A percentile compares a stretch with the other conserved stretches of the same genome.
Conservation (phyloP, 2,888 invertebrate species). For the Crepidodera aurea region DNA sequence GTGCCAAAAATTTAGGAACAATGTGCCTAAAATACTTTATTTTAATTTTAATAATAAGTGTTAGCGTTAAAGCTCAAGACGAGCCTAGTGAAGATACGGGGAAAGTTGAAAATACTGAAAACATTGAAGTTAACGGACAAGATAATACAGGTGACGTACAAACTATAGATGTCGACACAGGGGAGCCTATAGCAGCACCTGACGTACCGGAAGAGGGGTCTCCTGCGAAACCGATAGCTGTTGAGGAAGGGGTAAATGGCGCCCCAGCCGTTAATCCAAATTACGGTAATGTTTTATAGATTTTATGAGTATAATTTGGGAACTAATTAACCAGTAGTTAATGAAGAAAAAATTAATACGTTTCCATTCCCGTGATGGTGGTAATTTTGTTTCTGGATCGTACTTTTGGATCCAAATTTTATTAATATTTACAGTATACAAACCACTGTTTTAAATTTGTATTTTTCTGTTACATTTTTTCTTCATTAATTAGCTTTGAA, state of each 20-base stretch:
- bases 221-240: constrained; percentile 24
- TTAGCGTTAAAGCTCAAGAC: constrained; percentile 7
- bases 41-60: constrained; percentile 15
- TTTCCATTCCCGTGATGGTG: too few relatives aligned
- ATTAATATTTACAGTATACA: too few relatives aligned
- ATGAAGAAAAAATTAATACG: neutral
- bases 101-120: constrained; percentile 8
- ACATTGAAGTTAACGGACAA: constrained; percentile 17
- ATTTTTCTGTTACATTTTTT: too few relatives aligned
- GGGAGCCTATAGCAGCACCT: constrained; percentile 5
- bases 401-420: too few relatives aligned
- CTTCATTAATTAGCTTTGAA: too few relatives aligned
- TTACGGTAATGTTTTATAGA: constrained; percentile 24
- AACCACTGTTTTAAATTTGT: too few relatives aligned
- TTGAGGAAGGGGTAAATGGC: constrained; percentile 4
- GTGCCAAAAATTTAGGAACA: constrained; percentile 18
- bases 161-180: constrained; percentile 8
- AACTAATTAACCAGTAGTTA: neutral
- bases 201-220: constrained; percentile 19
- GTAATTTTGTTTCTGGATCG: too few relatives aligned
- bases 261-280: constrained; percentile 1
- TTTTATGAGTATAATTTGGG: neutral
- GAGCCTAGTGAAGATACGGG: neutral
- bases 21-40: constrained; percentile 17
- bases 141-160: constrained; percentile 37